Evolutionary conservation across 35 echinoderm and acorn worm genomes (phyloP), one percentile per base, ranked within the genome.

Genomic region (Apostichopus californicus): DNA sequence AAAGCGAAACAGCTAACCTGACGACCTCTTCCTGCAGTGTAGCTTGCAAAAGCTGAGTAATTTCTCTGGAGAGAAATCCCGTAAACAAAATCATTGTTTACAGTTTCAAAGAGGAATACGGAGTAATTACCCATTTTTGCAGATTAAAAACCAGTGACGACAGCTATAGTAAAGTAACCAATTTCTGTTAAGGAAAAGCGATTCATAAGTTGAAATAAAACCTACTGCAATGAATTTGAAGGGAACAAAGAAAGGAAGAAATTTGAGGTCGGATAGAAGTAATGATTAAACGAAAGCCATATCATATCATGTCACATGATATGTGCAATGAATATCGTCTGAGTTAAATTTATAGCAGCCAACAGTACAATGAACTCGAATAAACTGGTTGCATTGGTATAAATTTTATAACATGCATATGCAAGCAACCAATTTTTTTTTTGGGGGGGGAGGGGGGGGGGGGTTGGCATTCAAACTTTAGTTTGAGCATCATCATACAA

Each of bases 51-150:
- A 20, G 6, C n/a, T 18, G 6, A n/a, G 71, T 75, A 75, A 75
- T 75, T 75, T 75, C 71, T 75, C 71, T 18, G n/a, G 71, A 75
- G 71, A 75, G 21, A 75, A 22, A 75, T 75, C 20, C 71, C 71
- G 71, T 75, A 75, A 75, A 75, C 71, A 75, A 75, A 75, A 75
- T n/a, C 14, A 75, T 75, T 75, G 71, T 75, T 75, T 75, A 75
- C 71, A 22, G 71, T 75, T 75, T 20, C 5, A 75, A 14, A 75
- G 5, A 6, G 71, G 71, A 75, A 75, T 75, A n/a, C 71, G 21
- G 71, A 75, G 71, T 75, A 75, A 75, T 75, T 18, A 75, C 71
- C 71, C 71, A 75, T 75, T 75, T 75, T 21, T 14, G 71, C 71
- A 75, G 71, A 75, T 75, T 75, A 75, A 75, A 75, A 75, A n/a